Conservation (phyloP, 2,113 vertebrate genomes). For the Calonectris borealis region DNA sequence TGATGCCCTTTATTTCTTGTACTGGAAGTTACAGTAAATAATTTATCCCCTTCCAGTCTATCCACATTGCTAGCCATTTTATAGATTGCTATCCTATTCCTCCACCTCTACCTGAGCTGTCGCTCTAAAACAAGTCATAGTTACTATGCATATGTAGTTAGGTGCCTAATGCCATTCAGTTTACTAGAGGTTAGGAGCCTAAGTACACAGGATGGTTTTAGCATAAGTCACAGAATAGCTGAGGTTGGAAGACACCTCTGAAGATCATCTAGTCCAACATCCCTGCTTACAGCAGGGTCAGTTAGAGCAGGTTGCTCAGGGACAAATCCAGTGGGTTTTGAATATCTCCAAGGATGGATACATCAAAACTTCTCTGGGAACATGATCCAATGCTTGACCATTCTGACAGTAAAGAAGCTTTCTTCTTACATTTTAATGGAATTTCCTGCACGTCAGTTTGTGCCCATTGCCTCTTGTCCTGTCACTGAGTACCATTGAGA, state of each 20-base stretch:
- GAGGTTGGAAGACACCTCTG: not conserved
- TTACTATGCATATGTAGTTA: not conserved
- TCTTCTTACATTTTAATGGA: not conserved
- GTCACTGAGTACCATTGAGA: not conserved
- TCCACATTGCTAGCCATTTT: not conserved
- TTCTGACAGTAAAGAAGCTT: not conserved
- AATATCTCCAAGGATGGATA: not conserved
- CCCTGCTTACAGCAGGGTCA: not conserved
- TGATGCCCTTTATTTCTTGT: not conserved
- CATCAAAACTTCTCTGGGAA: not conserved
- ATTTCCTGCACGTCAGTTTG: not conserved
- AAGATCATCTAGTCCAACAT: not conserved
- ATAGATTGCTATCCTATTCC: not conserved
- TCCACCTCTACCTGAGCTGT: not conserved
- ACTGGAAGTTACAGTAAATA: not conserved
- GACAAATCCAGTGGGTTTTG: not conserved
- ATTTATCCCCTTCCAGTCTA: not conserved
- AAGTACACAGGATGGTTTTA: not conserved
- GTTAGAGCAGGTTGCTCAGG: not conserved
- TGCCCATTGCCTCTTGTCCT: not conserved
- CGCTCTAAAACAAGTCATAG: not conserved
- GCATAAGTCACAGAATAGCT: not conserved
- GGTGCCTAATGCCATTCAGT: not conserved
- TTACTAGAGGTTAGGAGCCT: not conserved
- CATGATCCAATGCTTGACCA: not conserved